Evolutionary conservation across 2,888 invertebrate genomes (phyloP).

Genomic region (Seladonia tumulorum): DNA sequence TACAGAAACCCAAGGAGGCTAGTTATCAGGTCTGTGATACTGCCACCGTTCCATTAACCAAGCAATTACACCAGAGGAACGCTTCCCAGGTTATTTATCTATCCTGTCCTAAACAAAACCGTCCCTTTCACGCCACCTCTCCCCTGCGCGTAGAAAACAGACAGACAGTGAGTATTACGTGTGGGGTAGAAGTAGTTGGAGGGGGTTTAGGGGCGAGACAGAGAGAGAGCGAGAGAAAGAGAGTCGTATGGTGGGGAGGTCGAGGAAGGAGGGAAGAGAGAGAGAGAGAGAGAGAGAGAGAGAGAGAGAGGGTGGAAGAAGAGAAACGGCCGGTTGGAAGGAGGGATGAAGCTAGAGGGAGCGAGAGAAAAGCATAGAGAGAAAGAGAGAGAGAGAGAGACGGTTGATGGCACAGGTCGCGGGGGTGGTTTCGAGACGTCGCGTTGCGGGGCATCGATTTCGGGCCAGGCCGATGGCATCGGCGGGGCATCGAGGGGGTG

Average conservation of each 20-base stretch:
- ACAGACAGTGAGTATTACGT: conserved; percentile 7
- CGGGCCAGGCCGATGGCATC: conserved; percentile 80
- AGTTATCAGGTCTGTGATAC: background rate
- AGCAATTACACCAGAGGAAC: background rate
- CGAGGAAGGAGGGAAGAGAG: background rate
- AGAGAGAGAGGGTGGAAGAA: background rate
- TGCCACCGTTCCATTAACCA: background rate
- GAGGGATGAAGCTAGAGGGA: background rate
- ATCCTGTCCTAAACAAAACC: conserved; percentile 8
- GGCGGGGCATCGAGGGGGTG: conserved; percentile 70
- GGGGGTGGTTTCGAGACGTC: conserved; percentile 70
- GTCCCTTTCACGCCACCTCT: background rate
- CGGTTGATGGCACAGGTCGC: conserved; percentile 66
- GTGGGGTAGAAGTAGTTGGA: background rate
- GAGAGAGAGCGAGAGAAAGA: background rate
- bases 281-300: background rate
- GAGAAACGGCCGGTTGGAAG: background rate
- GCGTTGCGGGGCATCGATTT: conserved; percentile 80
- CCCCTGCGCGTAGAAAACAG: conserved; percentile 17
- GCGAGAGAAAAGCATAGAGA: background rate
- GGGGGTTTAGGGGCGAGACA: background rate
- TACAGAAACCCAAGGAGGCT: background rate
- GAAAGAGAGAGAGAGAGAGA: background rate
- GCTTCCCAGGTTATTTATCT: background rate
- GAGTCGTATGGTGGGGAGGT: background rate